Evolutionary conservation across 1,140 invertebrate species (phyloP).

Genomic region (Ostrea denselamellosa): DNA sequence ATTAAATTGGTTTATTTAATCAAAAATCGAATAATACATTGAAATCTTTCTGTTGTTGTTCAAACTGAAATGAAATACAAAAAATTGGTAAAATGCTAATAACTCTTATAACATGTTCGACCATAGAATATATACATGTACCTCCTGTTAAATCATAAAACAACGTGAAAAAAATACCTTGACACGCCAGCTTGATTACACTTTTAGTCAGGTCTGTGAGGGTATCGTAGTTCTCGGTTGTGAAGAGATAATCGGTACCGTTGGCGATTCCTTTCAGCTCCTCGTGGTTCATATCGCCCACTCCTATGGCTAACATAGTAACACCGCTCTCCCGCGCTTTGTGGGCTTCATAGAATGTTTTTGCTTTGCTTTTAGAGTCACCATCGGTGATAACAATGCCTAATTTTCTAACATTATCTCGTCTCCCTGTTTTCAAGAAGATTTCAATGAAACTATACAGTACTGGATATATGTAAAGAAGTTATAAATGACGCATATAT

Average conservation of each 20-base stretch:
- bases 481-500: not conserved
- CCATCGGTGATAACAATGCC: constrained; percentile 54
- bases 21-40: not conserved
- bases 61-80: constrained; percentile 24
- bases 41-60: not conserved
- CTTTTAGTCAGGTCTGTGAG: not conserved
- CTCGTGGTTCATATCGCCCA: not conserved
- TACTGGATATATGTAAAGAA: not conserved
- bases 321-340: constrained; percentile 45
- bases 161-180: not conserved
- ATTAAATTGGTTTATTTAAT: not conserved
- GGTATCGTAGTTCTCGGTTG: constrained; percentile 33
- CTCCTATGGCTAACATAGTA: constrained; percentile 36
- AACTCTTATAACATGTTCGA: not conserved
- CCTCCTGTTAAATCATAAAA: too few species aligned
- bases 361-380: constrained; percentile 38
- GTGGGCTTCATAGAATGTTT: constrained; percentile 39
- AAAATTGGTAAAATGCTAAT: not conserved
- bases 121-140: too few species aligned
- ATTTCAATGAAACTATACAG: not conserved
- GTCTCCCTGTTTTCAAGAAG: not conserved
- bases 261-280: constrained; percentile 45
- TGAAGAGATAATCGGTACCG: constrained; percentile 41
- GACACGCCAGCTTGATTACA: not conserved
- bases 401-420: constrained; percentile 39